A percentile compares a stretch with the other conserved stretches of the same genome.
These are phyloP conservation scores for Alca torda DNA, from an alignment of 2,797 vertebrate species.

Conservation along the genomic window DNA sequence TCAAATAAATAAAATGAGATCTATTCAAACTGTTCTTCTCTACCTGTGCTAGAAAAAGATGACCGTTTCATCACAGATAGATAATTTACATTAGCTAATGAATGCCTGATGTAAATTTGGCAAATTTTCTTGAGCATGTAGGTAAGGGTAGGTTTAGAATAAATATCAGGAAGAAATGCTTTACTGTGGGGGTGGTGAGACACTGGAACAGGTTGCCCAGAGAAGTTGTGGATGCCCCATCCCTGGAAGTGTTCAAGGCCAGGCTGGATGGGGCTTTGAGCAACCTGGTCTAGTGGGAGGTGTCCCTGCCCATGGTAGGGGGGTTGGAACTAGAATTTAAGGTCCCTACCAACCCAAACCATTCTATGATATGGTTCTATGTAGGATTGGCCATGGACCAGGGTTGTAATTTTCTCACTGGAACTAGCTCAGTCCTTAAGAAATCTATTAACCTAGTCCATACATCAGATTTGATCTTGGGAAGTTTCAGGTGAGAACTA, in stretches of 20 bases:
- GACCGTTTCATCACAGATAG: neutral
- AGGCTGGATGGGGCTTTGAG: neutral
- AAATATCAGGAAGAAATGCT: neutral
- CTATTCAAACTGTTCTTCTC: neutral
- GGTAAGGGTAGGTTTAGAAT: neutral
- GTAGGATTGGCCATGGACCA: neutral
- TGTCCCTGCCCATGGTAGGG: neutral
- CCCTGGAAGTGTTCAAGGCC: neutral
- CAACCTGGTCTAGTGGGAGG: neutral
- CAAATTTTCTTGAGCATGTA: neutral
- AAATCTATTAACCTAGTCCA: neutral
- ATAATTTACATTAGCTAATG: neutral
- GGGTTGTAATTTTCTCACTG: neutral
- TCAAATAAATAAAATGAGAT: neutral
- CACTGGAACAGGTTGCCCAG: neutral
- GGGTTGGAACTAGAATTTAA: neutral
- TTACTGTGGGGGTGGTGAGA: neutral
- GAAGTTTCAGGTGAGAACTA: neutral
- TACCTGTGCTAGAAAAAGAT: neutral
- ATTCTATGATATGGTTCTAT: neutral
- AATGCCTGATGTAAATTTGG: neutral
- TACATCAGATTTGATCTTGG: neutral
- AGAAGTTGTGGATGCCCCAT: neutral
- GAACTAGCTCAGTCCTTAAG: neutral
- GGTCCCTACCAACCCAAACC: neutral